Evolutionary conservation across 1,140 invertebrate species (phyloP).

Genomic region (Lucilia sericata): DNA sequence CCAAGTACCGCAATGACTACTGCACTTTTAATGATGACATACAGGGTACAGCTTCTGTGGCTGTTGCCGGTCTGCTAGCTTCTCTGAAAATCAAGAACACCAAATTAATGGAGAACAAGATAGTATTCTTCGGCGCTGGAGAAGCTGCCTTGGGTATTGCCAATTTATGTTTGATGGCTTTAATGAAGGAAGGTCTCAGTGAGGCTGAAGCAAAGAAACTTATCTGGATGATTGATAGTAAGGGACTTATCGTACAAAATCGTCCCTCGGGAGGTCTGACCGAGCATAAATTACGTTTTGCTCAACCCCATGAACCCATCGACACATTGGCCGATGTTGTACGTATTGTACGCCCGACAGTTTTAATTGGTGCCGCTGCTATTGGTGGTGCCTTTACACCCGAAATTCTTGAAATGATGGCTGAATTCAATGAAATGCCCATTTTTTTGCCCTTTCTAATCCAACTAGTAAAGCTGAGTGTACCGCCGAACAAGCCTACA

Average conservation of each 20-base stretch:
- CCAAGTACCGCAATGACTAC: conserved; percentile 85
- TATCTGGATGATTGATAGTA: conserved; percentile 81
- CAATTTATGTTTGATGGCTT: conserved; percentile 85
- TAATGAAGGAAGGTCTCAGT: conserved; percentile 82
- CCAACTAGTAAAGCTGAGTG: conserved; percentile 97
- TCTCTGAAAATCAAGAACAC: conserved; percentile 82
- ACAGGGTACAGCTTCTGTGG: conserved; percentile 91
- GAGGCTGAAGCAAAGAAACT: conserved; percentile 78
- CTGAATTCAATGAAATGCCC: conserved; percentile 70
- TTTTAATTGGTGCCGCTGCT: conserved; percentile 89
- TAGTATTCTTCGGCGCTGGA: conserved; percentile 94
- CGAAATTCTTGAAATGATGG: conserved; percentile 87
- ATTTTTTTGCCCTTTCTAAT: conserved; percentile 94
- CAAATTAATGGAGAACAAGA: conserved; percentile 81
- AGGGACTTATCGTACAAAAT: conserved; percentile 80
- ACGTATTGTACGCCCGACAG: conserved; percentile 81
- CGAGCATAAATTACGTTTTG: conserved; percentile 83
- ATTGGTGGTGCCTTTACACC: conserved; percentile 87
- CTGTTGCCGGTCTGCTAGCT: conserved; percentile 90
- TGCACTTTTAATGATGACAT: conserved; percentile 98
- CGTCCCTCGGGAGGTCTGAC: conserved; percentile 80
- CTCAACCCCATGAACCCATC: conserved; percentile 78
- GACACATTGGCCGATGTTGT: conserved; percentile 83
- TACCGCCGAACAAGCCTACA: conserved; percentile 95
- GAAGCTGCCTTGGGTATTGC: conserved; percentile 93